phyloP scores from a whole-genome alignment of 2,113 vertebrate species.

The Varanus komodoensis region DNA sequence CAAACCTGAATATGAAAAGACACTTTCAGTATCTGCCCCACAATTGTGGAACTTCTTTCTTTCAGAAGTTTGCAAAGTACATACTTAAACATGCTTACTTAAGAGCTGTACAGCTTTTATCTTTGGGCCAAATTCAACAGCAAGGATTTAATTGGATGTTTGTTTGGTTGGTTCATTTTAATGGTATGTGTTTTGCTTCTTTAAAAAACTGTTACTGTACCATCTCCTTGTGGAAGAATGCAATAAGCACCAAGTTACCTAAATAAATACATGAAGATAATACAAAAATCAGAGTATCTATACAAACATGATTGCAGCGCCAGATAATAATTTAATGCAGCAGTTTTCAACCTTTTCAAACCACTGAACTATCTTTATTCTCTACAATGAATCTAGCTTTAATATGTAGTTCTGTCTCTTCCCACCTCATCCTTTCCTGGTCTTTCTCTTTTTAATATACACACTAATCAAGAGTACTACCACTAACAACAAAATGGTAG shows the following conservation, averaged over 20 bases:
- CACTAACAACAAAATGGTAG: too few relatives aligned
- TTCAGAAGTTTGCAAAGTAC: neutral
- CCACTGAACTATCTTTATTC: neutral
- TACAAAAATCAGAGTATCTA: neutral
- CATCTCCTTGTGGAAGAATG: neutral
- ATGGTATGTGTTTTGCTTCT: neutral
- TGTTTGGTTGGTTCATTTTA: neutral
- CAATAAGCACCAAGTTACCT: neutral
- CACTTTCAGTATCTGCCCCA: neutral
- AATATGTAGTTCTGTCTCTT: neutral
- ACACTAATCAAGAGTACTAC: too few relatives aligned
- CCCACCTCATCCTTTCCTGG: too few relatives aligned
- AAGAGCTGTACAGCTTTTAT: neutral
- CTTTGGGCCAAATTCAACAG: neutral
- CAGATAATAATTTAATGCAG: neutral
- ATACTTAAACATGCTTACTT: neutral
- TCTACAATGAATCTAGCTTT: too few relatives aligned
- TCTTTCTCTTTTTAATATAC: neutral
- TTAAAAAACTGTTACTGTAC: neutral
- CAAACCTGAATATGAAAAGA: neutral
- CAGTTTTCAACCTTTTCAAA: neutral
- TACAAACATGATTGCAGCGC: neutral
- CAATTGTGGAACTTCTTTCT: neutral
- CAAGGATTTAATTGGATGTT: neutral
- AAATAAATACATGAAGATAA: neutral